Conservation (phyloP, 2,797 vertebrate species). For the Gymnopithys bicolor region DNA sequence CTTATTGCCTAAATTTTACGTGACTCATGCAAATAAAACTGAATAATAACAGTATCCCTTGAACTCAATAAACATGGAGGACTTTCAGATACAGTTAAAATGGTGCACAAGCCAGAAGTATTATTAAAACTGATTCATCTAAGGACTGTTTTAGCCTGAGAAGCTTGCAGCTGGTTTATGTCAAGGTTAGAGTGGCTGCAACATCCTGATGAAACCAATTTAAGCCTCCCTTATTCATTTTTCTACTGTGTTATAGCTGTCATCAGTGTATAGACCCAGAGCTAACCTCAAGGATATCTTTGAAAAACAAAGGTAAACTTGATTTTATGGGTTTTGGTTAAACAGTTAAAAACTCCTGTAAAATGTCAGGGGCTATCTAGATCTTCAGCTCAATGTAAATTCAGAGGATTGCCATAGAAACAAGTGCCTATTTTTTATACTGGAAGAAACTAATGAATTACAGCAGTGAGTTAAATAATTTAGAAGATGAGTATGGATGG, state of each 20-base stretch:
- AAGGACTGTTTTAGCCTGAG: slow-evolving; percentile 26
- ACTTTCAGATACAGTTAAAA: slow-evolving; percentile 28
- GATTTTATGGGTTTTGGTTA: slow-evolving; percentile 1
- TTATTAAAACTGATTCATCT: slow-evolving; percentile 50
- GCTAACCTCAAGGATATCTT: background rate
- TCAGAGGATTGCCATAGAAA: slow-evolving; percentile 3
- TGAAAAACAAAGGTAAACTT: slow-evolving; percentile 8
- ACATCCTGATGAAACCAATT: slow-evolving; percentile 50
- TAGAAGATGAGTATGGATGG: background rate
- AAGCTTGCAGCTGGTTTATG: slow-evolving; percentile 67
- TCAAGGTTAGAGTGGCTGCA: slow-evolving; percentile 56
- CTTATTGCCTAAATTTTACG: slow-evolving; percentile 58
- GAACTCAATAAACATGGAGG: slow-evolving; percentile 57
- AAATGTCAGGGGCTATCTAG: background rate
- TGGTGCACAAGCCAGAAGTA: background rate
- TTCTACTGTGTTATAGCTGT: slow-evolving; percentile 19
- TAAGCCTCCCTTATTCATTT: slow-evolving; percentile 53
- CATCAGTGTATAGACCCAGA: slow-evolving; percentile 7
- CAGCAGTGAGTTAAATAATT: slow-evolving; percentile 38
- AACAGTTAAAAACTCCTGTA: background rate
- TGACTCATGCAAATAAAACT: slow-evolving; percentile 58
- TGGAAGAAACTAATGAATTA: slow-evolving; percentile 9
- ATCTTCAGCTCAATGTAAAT: background rate
- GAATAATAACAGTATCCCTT: slow-evolving; percentile 50
- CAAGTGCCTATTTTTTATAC: background rate